A percentile compares a stretch with the other conserved stretches of the same genome.
These are phyloP conservation scores for Smittia aterrima DNA, from an alignment of 2,888 invertebrate genomes.

Conservation along the genomic window DNA sequence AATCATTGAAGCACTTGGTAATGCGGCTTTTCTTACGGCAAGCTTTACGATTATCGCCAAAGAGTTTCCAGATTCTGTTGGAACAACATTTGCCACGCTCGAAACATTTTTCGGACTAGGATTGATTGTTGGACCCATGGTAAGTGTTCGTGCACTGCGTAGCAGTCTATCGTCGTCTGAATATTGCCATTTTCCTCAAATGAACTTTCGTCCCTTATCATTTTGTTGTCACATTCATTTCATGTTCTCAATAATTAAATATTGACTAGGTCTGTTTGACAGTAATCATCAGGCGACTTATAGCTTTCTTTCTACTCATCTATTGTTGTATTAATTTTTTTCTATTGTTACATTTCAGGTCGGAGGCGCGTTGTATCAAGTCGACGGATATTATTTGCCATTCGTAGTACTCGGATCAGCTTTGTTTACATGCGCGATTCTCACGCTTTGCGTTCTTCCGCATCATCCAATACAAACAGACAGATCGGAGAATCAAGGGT, in stretches of 20 bases:
- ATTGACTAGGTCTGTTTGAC: slow-evolving; percentile 7
- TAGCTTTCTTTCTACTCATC: background rate
- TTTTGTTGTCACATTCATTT: background rate
- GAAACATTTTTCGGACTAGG: slow-evolving; percentile 87
- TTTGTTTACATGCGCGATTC: slow-evolving; percentile 70
- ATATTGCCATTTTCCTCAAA: background rate
- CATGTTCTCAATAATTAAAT: slow-evolving; percentile 4
- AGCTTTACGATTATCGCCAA: slow-evolving; percentile 84
- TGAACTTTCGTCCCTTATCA: background rate
- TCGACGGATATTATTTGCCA: slow-evolving; percentile 76
- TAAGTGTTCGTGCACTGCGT: background rate
- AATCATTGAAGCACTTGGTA: slow-evolving; percentile 80
- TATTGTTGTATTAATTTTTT: too few species aligned
- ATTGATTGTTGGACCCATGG: slow-evolving; percentile 84
- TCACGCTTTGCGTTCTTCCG: slow-evolving; percentile 72
- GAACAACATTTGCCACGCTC: slow-evolving; percentile 78
- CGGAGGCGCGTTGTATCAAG: slow-evolving; percentile 78
- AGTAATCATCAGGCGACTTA: background rate
- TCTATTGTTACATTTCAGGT: slow-evolving; percentile 51
- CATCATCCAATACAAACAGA: slow-evolving; percentile 59
- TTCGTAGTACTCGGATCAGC: slow-evolving; percentile 76
- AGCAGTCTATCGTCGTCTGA: background rate
- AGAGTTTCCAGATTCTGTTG: slow-evolving; percentile 82
- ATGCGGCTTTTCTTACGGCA: slow-evolving; percentile 81
- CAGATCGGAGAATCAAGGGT: slow-evolving; percentile 60